Base-by-base conservation (phyloP, 2,888 invertebrate genomes). In the Eremobia ochroleuca region DNA sequence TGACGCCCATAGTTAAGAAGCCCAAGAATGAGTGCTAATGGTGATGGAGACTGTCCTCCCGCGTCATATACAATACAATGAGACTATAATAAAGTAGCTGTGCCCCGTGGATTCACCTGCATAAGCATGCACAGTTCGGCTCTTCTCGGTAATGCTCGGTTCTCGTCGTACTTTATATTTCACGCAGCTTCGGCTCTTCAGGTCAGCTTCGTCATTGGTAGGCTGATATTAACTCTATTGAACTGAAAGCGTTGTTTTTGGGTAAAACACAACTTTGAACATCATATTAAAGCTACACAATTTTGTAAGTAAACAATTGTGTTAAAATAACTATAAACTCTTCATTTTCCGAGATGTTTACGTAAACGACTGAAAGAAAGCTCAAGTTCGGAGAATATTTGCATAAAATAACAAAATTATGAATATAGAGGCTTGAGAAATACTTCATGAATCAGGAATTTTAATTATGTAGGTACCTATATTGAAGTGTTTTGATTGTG, bases 351-450 rank as follows among this genome's bases (percentile, higher is more conserved):
- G 8, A n/a, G 21, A 66, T 67, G 58, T 69, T 79, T 70, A 55
- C 21, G 2, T 25, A 13, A 83, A 69, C 6, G 37, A 46, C 46
- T 34, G 46, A n/a, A 73, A n/a, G 31, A 55, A 66, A 67, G 62
- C 28, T 69, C 25, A 52, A 61, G 37, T 61, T 68, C 2, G 49
- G 59, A 21, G 25, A 58, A 65, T 59, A 72, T 72, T 80, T 77
- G 46, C 69, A 68, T 76, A 31, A 49, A 67, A 72, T 67, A 79
- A 68, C 58, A 79, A 58, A 76, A 76, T 76, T 64, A 64, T 49
- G 9, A 69, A 18, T 65, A 18, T 65, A 18, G 0, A 15, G 25
- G 4, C 31, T 43, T 49, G 0, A 59, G 46, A 52, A 52, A 77
- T 68, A 61, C 15, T 52, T 64, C 28, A 59, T 40, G 34, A 43